A percentile compares a stretch with the other conserved stretches of the same genome.
Evolutionary conservation across 2,888 invertebrate genomes (phyloP).

Genomic region (Kuschelorhynchus macadamiae): DNA sequence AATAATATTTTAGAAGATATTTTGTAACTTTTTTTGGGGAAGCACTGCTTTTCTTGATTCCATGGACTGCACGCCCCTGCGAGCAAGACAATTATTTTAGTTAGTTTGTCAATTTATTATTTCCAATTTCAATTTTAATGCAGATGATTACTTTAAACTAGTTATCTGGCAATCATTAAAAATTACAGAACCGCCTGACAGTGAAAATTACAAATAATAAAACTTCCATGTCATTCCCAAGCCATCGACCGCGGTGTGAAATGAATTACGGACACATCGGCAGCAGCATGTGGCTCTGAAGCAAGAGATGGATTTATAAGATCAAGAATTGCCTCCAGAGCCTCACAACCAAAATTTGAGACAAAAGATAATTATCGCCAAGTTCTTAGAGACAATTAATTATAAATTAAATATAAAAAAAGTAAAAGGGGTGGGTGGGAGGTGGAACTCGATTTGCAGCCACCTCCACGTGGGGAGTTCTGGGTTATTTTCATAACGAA

Average conservation of each 20-base stretch:
- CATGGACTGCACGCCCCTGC: too few species aligned
- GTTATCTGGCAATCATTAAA: neutral
- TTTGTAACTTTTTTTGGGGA: too few species aligned
- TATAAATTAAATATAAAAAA: conserved; percentile 8
- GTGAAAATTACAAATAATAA: neutral
- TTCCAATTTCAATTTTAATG: neutral
- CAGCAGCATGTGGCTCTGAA: too few species aligned
- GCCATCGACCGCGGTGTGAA: neutral
- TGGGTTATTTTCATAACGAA: conserved; percentile 2
- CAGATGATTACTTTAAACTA: neutral
- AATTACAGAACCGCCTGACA: neutral
- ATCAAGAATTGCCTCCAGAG: neutral
- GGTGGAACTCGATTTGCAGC: conserved; percentile 7
- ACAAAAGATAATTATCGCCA: neutral
- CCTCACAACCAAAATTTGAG: neutral
- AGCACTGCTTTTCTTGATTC: too few species aligned
- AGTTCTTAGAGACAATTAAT: conserved; percentile 1
- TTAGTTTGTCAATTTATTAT: neutral
- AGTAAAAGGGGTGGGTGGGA: conserved; percentile 1
- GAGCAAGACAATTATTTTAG: too few species aligned
- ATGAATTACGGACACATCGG: too few species aligned
- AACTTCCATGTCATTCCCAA: neutral
- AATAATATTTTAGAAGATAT: too few species aligned
- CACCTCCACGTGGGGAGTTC: neutral
- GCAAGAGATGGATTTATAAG: neutral